Conservation (phyloP, 2,888 invertebrate genomes). For the Habroteleia sp. region DNA sequence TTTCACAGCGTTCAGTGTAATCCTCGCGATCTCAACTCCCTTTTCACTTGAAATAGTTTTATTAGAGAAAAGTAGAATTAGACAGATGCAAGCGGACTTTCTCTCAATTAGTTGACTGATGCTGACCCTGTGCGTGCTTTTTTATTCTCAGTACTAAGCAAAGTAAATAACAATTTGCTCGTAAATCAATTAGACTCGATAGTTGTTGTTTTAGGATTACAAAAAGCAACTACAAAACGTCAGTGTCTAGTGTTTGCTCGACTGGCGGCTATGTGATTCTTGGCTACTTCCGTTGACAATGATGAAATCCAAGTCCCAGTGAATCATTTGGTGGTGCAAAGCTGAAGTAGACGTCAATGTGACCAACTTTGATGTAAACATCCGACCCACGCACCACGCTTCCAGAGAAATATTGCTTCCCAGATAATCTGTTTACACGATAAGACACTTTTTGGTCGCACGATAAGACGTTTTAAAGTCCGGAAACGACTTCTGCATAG, state of each 20-base stretch:
- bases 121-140: no score
- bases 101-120: no score
- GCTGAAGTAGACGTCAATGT: slow-evolving; percentile 13
- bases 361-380: slow-evolving; percentile 30
- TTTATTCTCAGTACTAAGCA: no score
- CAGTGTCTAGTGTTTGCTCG: no score
- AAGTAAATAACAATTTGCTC: no score
- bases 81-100: no score
- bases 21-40: slow-evolving; percentile 4
- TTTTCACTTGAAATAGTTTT: slow-evolving; percentile 5
- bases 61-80: not conserved
- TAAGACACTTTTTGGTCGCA: not conserved
- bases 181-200: no score
- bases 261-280: no score
- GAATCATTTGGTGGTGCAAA: slow-evolving; percentile 9
- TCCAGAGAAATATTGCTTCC: slow-evolving; percentile 14
- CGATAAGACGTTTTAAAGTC: slow-evolving; percentile 8
- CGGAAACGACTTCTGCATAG: slow-evolving; percentile 17
- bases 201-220: no score
- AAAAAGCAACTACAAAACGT: no score
- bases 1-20: no score
- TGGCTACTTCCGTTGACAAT: slow-evolving; percentile 33
- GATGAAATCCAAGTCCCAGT: slow-evolving; percentile 36
- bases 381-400: slow-evolving; percentile 7
- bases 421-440: slow-evolving; percentile 19